These are phyloP conservation scores for Hirudo medicinalis DNA, from an alignment of 1,140 invertebrate genomes.

Conservation along the genomic window DNA sequence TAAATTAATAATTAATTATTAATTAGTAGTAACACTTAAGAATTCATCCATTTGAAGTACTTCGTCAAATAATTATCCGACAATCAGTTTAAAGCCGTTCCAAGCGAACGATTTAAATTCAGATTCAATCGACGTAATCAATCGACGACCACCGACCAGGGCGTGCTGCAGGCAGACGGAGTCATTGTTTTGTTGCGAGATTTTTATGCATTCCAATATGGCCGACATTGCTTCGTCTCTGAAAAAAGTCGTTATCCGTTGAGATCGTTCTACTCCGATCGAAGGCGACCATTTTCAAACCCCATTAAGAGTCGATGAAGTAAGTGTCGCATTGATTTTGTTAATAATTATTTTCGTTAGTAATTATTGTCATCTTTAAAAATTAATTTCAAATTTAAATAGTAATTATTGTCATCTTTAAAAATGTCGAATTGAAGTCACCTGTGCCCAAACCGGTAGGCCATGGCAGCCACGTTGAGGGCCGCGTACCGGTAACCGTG, in stretches of 20 bases:
- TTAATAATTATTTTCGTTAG: too few species aligned
- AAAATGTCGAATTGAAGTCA: slow-evolving; percentile 38
- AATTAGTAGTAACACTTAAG: too few species aligned
- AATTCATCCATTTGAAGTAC: too few species aligned
- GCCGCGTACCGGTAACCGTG: slow-evolving; percentile 58
- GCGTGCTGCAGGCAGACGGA: slow-evolving; percentile 70
- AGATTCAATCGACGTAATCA: neutral
- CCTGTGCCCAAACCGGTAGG: slow-evolving; percentile 71
- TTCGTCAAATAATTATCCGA: too few species aligned
- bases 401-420: neutral
- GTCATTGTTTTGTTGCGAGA: slow-evolving; percentile 75
- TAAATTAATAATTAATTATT: too few species aligned
- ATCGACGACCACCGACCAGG: slow-evolving; percentile 41
- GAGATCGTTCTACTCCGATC: neutral
- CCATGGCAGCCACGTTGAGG: slow-evolving; percentile 70
- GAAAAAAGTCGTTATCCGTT: slow-evolving; percentile 26
- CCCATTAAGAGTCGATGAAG: neutral
- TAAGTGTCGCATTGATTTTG: too few species aligned
- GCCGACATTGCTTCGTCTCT: slow-evolving; percentile 63
- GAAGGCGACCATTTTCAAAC: too few species aligned
- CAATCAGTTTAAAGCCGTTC: too few species aligned
- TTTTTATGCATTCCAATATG: slow-evolving; percentile 66
- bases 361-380: too few species aligned
- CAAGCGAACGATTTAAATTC: too few species aligned
- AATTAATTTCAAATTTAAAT: slow-evolving; percentile 2